Percentiles rank a stretch among this genome's conserved stretches.
Conservation (phyloP, 2,113 vertebrate genomes). For the Ptilorrhoa leucosticta region DNA sequence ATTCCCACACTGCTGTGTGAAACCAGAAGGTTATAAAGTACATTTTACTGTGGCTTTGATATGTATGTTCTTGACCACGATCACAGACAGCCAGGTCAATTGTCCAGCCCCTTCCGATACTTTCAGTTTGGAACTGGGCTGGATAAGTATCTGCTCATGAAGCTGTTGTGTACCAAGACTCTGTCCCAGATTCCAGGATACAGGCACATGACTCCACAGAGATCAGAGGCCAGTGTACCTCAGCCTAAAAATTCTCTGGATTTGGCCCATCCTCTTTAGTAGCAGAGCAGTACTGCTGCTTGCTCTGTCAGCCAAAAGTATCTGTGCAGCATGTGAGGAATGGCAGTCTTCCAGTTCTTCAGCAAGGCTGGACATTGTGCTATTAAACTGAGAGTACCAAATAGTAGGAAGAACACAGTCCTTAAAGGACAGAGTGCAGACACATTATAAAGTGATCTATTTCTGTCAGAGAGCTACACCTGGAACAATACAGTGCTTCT, state of each 20-base stretch:
- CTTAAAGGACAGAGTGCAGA: not conserved
- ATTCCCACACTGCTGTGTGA: not conserved
- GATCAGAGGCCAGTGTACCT: not conserved
- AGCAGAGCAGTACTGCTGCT: not conserved
- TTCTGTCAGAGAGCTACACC: not conserved
- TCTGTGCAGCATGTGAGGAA: not conserved
- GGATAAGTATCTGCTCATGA: not conserved
- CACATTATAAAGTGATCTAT: not conserved
- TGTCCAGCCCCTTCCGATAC: not conserved
- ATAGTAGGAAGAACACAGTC: not conserved
- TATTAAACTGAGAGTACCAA: not conserved
- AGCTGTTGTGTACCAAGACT: not conserved
- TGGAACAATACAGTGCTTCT: not conserved
- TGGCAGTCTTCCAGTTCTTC: not conserved
- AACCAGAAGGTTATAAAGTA: not conserved
- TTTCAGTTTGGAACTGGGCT: not conserved
- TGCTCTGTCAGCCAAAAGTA: not conserved
- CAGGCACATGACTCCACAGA: not conserved
- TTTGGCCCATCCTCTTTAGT: not conserved
- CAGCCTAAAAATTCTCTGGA: not conserved
- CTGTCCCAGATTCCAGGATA: not conserved
- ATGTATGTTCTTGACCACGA: not conserved
- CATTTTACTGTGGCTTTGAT: not conserved
- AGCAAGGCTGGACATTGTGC: not conserved
- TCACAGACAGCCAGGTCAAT: not conserved